Conservation (phyloP, 2,797 vertebrate genomes). For the Sebastes matsubarae region DNA sequence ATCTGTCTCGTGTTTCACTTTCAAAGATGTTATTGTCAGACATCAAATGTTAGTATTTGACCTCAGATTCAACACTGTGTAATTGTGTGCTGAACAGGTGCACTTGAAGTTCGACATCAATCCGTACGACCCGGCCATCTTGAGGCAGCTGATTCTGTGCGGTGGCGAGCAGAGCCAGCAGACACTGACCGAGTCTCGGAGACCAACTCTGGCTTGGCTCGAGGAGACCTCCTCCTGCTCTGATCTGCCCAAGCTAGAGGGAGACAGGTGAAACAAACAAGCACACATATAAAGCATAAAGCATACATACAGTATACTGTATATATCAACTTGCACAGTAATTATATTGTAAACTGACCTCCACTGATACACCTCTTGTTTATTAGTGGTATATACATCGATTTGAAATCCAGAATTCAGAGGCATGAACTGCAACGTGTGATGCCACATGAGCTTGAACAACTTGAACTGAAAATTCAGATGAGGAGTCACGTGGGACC, state of each 20-base stretch:
- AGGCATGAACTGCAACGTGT: no score
- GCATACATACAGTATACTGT: background rate
- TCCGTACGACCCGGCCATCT: slow-evolving; percentile 94
- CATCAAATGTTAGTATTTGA: background rate
- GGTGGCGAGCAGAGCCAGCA: slow-evolving; percentile 87
- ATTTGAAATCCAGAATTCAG: background rate
- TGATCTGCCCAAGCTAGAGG: slow-evolving; percentile 97
- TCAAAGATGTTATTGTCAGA: background rate
- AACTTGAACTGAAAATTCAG: no score
- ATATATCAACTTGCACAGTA: background rate
- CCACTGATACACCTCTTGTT: background rate
- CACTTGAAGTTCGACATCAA: slow-evolving; percentile 99
- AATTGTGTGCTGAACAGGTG: slow-evolving; percentile 81
- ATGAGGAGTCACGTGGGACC: no score
- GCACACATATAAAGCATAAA: background rate
- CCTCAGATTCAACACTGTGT: background rate
- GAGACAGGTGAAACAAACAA: slow-evolving; percentile 90
- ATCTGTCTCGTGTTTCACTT: background rate
- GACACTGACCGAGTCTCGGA: slow-evolving; percentile 88
- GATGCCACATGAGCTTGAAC: no score
- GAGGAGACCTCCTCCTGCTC: slow-evolving; percentile 97
- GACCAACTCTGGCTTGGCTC: slow-evolving; percentile 95
- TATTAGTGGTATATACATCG: background rate
- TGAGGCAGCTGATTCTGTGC: slow-evolving; percentile 91
- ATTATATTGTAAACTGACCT: background rate